Base-by-base conservation (phyloP, 2,797 vertebrate genomes). In the Gallinago solitaria region DNA sequence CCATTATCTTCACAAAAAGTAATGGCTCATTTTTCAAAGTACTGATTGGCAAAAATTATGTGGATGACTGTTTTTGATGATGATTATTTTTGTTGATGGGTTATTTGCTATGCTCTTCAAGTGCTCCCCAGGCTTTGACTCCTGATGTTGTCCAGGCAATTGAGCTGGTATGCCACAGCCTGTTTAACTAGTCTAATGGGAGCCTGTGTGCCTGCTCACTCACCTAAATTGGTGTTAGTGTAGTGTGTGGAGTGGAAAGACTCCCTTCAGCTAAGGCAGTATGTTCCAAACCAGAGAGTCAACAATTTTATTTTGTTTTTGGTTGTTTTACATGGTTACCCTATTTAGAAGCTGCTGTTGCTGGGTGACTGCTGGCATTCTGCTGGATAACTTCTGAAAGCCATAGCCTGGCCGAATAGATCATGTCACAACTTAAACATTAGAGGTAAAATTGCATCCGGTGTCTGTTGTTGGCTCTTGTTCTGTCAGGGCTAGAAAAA, bases 21-120 rank as follows among this genome's bases (percentile, higher is more conserved):
- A 53, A 64, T 91, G 83, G 70, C 56, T 96, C 56, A 39, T 89
- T 94, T 95, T 95, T 95, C 85, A 83, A 88, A 90, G 60, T 76
- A 79, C 80, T 84, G 59, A 86, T 82, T 89, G 74, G 60, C 74
- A 87, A 79, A 90, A 84, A 80, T 80, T 25, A 94, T 93, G 86
- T 96, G 95, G 93, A 80, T 93, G 93, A 68, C 75, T 96, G 80
- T 90, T 96, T 92, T 89, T 95, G 77, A 93, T 84, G 24, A 83
- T 92, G 48, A 87, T 96, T 90, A 89, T 94, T 96, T 95, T 87
- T 94, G 80, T 94, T 54, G 70, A 91, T 82, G 87, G 85, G 53
- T 82, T 91, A 90, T 96, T 95, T 95, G 68, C 88, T 50, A 0
- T 83, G 70, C 70, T 95, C 51, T 93, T 83, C 68, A 90, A 96